Evolutionary conservation across 2,888 invertebrate genomes (phyloP).

Genomic region (Synergus itoensis): DNA sequence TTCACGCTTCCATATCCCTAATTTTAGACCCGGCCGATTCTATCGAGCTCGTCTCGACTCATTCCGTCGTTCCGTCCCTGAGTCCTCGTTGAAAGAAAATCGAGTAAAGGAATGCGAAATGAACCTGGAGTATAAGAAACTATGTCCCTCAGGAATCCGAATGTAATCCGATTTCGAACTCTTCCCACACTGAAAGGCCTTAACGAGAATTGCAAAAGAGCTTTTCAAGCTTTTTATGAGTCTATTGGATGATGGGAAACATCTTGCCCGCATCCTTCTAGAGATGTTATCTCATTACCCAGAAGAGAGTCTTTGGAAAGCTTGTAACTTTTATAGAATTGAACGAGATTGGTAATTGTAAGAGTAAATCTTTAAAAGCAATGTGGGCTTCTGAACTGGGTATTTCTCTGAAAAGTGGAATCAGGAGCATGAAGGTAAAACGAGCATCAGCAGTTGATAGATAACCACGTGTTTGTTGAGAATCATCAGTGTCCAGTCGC

Average conservation of each 20-base stretch:
- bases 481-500: not conserved
- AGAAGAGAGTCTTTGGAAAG: not conserved
- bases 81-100: constrained; percentile 26
- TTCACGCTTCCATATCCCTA: constrained; percentile 67
- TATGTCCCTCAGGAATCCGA: not conserved
- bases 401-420: not conserved
- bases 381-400: not conserved
- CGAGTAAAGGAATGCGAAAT: constrained; percentile 26
- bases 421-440: not conserved
- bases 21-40: constrained; percentile 70
- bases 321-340: not conserved
- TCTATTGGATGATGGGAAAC: constrained; percentile 11
- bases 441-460: not conserved
- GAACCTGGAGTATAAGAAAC: constrained; percentile 5
- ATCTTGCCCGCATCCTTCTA: not conserved
- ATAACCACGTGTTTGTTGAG: not conserved
- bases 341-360: not conserved
- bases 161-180: constrained; percentile 25
- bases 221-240: constrained; percentile 6
- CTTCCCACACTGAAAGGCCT: not conserved
- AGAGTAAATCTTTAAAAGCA: not conserved
- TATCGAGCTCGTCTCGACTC: constrained; percentile 53
- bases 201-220: not conserved
- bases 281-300: not conserved
- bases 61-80: constrained; percentile 41